phyloP scores from a whole-genome alignment of 2,888 invertebrate genomes.

The Morpho deidamia region DNA sequence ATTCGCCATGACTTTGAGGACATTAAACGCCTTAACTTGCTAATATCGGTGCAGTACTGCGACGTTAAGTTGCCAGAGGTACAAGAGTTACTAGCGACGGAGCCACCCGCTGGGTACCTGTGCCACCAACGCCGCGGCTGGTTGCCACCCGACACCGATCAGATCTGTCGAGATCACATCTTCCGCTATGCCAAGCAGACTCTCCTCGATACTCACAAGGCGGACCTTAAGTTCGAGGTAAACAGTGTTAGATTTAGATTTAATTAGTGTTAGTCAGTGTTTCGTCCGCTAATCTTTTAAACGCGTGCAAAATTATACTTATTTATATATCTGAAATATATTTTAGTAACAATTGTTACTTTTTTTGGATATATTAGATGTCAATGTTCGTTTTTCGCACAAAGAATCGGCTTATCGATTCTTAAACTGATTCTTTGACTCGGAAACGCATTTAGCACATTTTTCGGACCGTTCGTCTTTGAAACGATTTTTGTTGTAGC shows the following conservation, averaged over 20 bases:
- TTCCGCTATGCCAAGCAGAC: conserved; percentile 80
- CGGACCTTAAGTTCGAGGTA: conserved; percentile 53
- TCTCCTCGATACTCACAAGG: conserved; percentile 44
- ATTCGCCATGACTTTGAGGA: no score
- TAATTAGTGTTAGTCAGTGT: no score
- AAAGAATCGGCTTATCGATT: no score
- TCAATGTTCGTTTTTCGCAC: no score
- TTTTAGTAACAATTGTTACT: no score
- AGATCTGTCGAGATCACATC: conserved; percentile 85
- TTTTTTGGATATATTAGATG: no score
- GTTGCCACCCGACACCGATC: conserved; percentile 84
- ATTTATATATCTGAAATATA: no score
- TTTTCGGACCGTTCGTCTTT: background rate
- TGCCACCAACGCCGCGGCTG: conserved; percentile 88
- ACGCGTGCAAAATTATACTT: no score
- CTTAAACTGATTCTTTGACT: no score
- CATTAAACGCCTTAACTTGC: background rate
- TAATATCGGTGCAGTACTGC: conserved; percentile 78
- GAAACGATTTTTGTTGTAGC: no score
- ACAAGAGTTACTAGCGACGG: conserved; percentile 83
- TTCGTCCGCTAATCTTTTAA: no score
- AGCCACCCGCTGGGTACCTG: conserved; percentile 80
- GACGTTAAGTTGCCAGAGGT: conserved; percentile 89
- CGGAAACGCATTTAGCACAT: no score
- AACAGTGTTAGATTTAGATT: background rate